Conservation (phyloP, 2,888 invertebrate genomes). For the Esperia sulphurella region DNA sequence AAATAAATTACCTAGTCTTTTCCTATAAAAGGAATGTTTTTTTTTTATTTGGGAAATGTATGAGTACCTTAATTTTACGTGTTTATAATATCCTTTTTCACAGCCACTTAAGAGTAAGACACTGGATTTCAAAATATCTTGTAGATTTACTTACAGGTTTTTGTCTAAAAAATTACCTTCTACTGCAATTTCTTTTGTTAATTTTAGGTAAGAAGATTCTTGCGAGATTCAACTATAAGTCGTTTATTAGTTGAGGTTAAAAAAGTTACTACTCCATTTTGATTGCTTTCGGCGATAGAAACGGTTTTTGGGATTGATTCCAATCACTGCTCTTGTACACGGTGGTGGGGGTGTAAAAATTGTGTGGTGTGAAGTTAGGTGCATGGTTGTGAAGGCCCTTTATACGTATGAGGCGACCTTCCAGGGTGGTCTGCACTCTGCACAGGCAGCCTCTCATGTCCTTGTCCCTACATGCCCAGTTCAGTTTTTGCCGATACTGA, state of each 20-base stretch:
- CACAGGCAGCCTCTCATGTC: conserved; percentile 63
- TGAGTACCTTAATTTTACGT: not conserved
- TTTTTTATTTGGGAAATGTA: conserved; percentile 4
- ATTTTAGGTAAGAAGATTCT: not conserved
- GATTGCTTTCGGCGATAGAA: not conserved
- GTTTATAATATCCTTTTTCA: conserved; percentile 11
- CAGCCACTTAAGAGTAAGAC: conserved; percentile 14
- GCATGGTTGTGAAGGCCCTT: conserved; percentile 62
- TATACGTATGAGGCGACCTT: conserved; percentile 60
- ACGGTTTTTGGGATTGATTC: conserved; percentile 7
- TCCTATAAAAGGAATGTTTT: conserved; percentile 11
- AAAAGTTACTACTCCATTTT: not conserved
- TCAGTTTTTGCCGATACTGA: conserved; percentile 64
- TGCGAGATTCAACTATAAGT: not conserved
- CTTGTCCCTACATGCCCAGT: conserved; percentile 74
- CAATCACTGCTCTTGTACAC: conserved; percentile 17
- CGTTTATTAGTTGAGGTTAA: too few species aligned
- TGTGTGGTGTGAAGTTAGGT: conserved; percentile 64
- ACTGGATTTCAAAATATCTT: conserved; percentile 3
- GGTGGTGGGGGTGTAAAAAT: conserved; percentile 48
- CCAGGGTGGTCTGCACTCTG: conserved; percentile 69
- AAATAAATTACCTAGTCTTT: too few species aligned
- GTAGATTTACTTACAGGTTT: not conserved
- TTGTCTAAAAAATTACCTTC: too few species aligned
- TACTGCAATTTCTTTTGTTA: not conserved